Conservation (phyloP, 2,797 vertebrate genomes). For the Uromys caudimaculatus region DNA sequence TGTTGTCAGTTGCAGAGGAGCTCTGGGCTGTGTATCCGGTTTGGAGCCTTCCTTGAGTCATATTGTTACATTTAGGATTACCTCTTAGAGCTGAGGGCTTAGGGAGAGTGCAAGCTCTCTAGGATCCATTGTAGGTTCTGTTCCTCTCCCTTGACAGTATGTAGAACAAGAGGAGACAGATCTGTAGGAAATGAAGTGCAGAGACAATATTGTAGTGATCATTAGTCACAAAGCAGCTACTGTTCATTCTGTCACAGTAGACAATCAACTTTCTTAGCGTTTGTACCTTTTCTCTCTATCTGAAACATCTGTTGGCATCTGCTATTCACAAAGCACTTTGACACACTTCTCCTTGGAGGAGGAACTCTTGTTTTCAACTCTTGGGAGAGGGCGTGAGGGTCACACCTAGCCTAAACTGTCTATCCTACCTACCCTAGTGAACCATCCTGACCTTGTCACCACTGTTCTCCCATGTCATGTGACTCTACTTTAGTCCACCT, state of each 20-base stretch:
- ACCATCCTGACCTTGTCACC: not conserved
- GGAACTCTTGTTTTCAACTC: not conserved
- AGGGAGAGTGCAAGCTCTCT: not conserved
- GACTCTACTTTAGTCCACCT: not conserved
- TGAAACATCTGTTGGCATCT: not conserved
- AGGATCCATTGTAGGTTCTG: not conserved
- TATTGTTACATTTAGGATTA: not conserved
- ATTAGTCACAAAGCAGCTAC: not conserved
- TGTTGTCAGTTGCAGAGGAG: not conserved
- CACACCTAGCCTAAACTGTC: not conserved
- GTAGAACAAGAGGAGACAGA: not conserved
- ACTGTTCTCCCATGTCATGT: not conserved
- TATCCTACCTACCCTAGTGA: not conserved
- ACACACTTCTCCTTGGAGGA: not conserved
- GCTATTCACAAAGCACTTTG: not conserved
- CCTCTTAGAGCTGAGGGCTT: not conserved
- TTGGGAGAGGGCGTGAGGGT: fast-evolving
- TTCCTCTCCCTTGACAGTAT: not conserved
- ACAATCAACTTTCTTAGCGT: not conserved
- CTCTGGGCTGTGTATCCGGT: not conserved
- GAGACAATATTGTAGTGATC: not conserved
- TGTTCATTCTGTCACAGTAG: not conserved
- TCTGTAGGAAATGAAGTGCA: not conserved
- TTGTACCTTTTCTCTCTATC: conserved; percentile 2
- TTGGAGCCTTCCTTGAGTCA: not conserved